Percentiles rank a stretch among this genome's conserved stretches.
phyloP scores from a whole-genome alignment of 2,797 vertebrate genomes.

The Catostomus latipinnis region DNA sequence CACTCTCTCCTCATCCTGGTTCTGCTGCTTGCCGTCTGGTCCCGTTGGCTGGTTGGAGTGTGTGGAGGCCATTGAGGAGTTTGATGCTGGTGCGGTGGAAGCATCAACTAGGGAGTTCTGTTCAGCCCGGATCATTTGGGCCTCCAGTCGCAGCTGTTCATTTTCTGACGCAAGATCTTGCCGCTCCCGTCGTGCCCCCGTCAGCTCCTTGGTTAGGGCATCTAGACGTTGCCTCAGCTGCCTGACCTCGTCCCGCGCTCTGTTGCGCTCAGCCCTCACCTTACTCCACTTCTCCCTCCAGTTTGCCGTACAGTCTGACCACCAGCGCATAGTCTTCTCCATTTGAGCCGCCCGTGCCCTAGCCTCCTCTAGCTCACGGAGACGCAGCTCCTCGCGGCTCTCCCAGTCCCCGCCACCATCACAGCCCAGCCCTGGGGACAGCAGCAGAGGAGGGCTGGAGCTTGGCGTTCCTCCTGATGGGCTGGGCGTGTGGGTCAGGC shows the following conservation, averaged over 20 bases:
- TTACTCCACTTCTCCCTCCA: constrained; percentile 99
- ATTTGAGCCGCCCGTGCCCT: constrained; percentile 92
- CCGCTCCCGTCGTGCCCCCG: constrained; percentile 80
- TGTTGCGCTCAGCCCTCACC: constrained; percentile 92
- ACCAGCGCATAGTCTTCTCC: constrained; percentile 99
- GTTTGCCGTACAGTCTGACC: constrained; percentile 97
- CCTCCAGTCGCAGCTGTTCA: constrained; percentile 73
- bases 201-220: constrained; percentile 90
- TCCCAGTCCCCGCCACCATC: constrained; percentile 89
- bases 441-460: constrained; percentile 83
- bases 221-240: constrained; percentile 89
- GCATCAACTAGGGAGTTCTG: constrained; percentile 42
- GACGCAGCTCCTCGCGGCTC: constrained; percentile 91
- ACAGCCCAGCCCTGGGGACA: constrained; percentile 77
- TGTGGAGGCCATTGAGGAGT: constrained; percentile 61
- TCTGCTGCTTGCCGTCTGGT: constrained; percentile 63
- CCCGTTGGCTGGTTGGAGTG: constrained; percentile 63
- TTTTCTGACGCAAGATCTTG: constrained; percentile 80
- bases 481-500: constrained; percentile 82
- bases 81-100: constrained; percentile 64
- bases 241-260: constrained; percentile 89
- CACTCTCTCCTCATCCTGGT: constrained; percentile 65
- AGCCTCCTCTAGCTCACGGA: constrained; percentile 95
- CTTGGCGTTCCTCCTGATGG: constrained; percentile 88
- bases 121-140: constrained; percentile 59